Conservation (phyloP, 2,888 invertebrate genomes). For the Callosobruchus maculatus region DNA sequence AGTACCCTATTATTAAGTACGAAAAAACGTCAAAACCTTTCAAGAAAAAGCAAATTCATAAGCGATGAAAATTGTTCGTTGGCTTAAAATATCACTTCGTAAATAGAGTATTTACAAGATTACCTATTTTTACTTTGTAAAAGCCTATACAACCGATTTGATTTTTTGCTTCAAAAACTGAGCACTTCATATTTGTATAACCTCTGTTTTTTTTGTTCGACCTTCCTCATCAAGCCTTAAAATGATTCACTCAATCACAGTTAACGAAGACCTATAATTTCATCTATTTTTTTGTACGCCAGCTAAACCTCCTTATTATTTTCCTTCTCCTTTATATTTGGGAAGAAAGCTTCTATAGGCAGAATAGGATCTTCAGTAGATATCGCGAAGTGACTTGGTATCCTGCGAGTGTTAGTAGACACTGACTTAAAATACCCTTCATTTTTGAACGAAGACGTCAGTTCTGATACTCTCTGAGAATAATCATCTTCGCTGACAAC, state of each 20-base stretch:
- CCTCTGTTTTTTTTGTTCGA: no score
- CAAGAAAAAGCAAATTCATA: no score
- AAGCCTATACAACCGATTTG: no score
- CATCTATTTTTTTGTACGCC: neutral
- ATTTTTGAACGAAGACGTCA: constrained; percentile 70
- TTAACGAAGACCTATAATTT: neutral
- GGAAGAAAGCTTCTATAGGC: constrained; percentile 78
- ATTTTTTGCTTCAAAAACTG: no score
- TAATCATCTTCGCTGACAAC: constrained; percentile 37
- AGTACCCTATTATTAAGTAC: no score
- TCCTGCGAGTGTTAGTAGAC: constrained; percentile 58
- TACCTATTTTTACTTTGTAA: no score
- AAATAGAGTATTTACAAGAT: no score
- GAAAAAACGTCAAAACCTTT: no score
- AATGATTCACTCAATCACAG: neutral
- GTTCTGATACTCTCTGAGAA: constrained; percentile 67
- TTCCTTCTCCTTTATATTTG: constrained; percentile 55
- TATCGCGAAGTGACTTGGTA: constrained; percentile 69
- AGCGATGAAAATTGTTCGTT: no score
- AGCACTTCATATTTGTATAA: no score
- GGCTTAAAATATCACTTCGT: no score
- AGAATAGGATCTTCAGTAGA: constrained; percentile 76
- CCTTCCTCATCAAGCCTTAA: neutral
- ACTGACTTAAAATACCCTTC: constrained; percentile 69
- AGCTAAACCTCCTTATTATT: neutral